Evolutionary conservation across 2,888 invertebrate genomes (phyloP).

Genomic region (Thecophora atra): DNA sequence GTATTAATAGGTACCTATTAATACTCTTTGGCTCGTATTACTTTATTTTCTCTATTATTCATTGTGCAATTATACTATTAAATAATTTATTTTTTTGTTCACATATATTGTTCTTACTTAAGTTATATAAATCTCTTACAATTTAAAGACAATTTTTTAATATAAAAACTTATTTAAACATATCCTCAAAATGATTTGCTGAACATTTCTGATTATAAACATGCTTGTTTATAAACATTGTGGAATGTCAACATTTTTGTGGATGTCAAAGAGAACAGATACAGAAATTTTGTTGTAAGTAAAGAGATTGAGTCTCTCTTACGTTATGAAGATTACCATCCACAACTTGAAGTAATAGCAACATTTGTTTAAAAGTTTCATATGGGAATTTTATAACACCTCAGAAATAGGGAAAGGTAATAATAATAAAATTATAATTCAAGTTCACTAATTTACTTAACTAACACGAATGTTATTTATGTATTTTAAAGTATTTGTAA

Average conservation of each 20-base stretch:
- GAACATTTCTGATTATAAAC: too few relatives aligned
- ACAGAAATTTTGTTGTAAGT: background rate
- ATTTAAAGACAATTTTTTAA: background rate
- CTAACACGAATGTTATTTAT: too few relatives aligned
- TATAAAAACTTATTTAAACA: background rate
- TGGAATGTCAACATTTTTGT: background rate
- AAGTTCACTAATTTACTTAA: too few relatives aligned
- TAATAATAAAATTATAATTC: too few relatives aligned
- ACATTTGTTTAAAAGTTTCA: background rate
- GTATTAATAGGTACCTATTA: too few relatives aligned
- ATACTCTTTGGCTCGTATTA: too few relatives aligned
- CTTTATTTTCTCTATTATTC: too few relatives aligned
- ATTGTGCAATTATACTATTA: too few relatives aligned
- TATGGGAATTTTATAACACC: background rate
- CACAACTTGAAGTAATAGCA: background rate
- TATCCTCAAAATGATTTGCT: too few relatives aligned
- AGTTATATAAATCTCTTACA: background rate
- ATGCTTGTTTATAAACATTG: background rate
- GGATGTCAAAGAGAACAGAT: background rate
- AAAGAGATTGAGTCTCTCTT: conserved; percentile 2
- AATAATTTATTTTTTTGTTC: background rate
- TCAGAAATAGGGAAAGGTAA: too few relatives aligned
- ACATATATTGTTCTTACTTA: background rate
- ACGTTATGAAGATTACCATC: background rate
- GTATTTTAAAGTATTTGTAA: too few relatives aligned